phyloP scores from a whole-genome alignment of 2,888 invertebrate genomes.

The Macrosiphum euphorbiae region DNA sequence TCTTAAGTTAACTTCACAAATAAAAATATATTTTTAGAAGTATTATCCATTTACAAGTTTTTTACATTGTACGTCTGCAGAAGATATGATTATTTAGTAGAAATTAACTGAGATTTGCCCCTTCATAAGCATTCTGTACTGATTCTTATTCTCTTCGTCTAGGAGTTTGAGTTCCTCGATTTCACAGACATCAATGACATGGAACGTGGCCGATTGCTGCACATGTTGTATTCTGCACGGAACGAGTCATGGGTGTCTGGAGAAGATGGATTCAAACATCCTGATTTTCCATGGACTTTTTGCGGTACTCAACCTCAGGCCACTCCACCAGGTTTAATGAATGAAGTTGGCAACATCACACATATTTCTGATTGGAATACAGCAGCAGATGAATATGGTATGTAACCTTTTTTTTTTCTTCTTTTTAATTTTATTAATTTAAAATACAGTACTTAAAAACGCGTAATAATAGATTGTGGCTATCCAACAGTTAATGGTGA shows the following conservation, averaged over 20 bases:
- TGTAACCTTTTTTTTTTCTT: not conserved
- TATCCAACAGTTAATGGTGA: conserved; percentile 63
- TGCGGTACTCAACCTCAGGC: conserved; percentile 48
- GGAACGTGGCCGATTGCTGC: conserved; percentile 70
- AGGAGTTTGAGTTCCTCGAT: conserved; percentile 82
- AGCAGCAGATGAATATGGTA: conserved; percentile 62
- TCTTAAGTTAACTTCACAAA: not conserved
- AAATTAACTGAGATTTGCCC: not conserved
- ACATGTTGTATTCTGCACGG: conserved; percentile 66
- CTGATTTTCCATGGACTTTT: conserved; percentile 63
- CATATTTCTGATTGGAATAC: conserved; percentile 64
- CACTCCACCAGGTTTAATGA: conserved; percentile 41
- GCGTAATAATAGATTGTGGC: conserved; percentile 52
- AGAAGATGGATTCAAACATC: conserved; percentile 60
- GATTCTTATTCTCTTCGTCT: conserved; percentile 69
- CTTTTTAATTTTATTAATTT: not conserved
- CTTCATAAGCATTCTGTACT: not conserved
- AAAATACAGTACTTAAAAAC: conserved; percentile 18
- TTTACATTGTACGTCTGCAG: too few relatives aligned
- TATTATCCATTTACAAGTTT: not conserved
- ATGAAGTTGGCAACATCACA: conserved; percentile 45
- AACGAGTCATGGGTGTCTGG: conserved; percentile 60
- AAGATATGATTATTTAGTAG: not conserved
- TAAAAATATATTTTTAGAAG: not conserved
- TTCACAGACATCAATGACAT: conserved; percentile 80